phyloP scores from a whole-genome alignment of 2,113 vertebrate species.

The Xiphophorus couchianus region DNA sequence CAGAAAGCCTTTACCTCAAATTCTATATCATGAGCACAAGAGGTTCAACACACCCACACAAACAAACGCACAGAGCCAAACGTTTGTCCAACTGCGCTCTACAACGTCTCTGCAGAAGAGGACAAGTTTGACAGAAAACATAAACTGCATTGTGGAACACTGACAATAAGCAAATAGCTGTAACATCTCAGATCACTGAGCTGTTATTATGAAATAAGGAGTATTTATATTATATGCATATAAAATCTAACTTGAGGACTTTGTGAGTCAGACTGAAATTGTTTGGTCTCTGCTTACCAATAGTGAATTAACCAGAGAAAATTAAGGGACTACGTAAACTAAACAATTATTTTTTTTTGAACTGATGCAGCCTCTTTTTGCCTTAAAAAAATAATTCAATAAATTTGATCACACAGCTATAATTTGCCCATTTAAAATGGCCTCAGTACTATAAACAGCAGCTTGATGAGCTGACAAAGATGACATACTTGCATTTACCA shows the following conservation, averaged over 20 bases:
- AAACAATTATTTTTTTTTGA: background rate
- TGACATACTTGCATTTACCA: too few species aligned
- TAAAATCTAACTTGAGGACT: background rate
- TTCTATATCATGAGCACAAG: constrained; percentile 59
- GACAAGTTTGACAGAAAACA: background rate
- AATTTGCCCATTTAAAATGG: too few species aligned
- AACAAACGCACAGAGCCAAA: constrained; percentile 6
- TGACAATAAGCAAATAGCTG: constrained; percentile 1
- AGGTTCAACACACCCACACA: constrained; percentile 44
- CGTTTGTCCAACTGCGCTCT: background rate
- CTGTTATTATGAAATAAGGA: background rate
- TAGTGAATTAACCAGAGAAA: background rate
- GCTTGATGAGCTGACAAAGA: too few species aligned
- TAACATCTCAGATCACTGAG: background rate
- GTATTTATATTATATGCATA: background rate
- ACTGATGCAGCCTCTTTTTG: background rate
- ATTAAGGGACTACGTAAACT: background rate
- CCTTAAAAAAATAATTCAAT: too few species aligned
- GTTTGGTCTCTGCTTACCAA: background rate
- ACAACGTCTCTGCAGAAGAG: constrained; percentile 10
- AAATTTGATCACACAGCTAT: too few species aligned
- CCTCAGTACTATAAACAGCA: too few species aligned
- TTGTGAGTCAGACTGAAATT: background rate
- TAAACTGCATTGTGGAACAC: background rate
- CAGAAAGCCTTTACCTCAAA: constrained; percentile 61